Evolutionary conservation across 2,797 vertebrate genomes (phyloP), one percentile per base, ranked within the genome.

Genomic region (Dipus sagitta): DNA sequence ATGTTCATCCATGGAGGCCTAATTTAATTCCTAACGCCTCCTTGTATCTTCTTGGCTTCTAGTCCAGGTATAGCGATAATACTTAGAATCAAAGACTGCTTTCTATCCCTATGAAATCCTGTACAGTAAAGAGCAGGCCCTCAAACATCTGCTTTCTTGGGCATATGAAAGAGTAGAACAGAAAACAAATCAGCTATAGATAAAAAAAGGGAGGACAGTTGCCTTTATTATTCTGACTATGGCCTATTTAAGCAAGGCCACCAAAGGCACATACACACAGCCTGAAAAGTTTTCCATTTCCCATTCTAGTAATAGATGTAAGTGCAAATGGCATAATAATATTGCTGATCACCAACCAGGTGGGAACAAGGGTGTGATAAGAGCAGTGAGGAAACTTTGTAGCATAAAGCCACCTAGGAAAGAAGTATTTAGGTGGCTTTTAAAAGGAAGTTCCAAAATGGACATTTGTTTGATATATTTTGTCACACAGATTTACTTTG

Each of bases 361-460:
- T 24, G 94, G 24, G 24, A 75, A 28, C 79, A 89, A 64, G 14
- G 21, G 3, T 67, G 4, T 11, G 76, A 79, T 32, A 78, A 23
- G 32, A 82, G 23, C 60, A 82, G 70, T 12, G 4, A 90, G 60
- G n/a, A 95, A 93, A 85, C 7, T 81, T 93, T 10, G 8, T 67
- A 79, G 1, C 60, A 91, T 84, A 83, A 83, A 81, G 70, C 80
- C 65, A 54, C 86, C 47, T 80, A 42, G 23, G 18, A 64, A 74
- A 95, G 60, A 64, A 10, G 28, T 74, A 84, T 52, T 28, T n/a
- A 83, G 54, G 14, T 32, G 82, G 13, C 77, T 92, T 77, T 81
- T 21, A 21, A 64, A 64, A 23, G 24, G 20, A 86, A 93, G 71
- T 54, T 83, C 28, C 79, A 68, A 94, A 93, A 80, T 86, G 54